Conservation (phyloP, 2,113 vertebrate species). For the Oreotrochilus melanogaster region DNA sequence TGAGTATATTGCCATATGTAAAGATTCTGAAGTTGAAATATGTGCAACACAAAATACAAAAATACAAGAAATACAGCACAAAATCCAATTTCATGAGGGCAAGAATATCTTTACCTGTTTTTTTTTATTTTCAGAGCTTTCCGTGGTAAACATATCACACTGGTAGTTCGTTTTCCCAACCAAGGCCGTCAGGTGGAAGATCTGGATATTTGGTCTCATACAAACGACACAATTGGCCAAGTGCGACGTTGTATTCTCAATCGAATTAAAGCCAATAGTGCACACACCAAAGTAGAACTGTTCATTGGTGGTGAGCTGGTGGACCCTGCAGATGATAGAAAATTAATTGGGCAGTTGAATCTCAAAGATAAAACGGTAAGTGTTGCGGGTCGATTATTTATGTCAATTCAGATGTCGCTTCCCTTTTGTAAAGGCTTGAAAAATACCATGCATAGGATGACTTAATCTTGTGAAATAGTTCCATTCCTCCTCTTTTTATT, state of each 20-base stretch:
- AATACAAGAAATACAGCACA: background rate
- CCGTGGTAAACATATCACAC: constrained; percentile 95
- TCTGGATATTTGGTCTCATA: constrained; percentile 98
- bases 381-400: background rate
- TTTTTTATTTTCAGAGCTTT: constrained; percentile 87
- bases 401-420: background rate
- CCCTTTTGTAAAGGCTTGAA: background rate
- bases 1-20: background rate
- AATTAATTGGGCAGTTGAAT: constrained; percentile 97
- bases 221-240: constrained; percentile 98
- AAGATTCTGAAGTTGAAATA: background rate
- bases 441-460: rapidly evolving
- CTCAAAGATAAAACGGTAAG: constrained; percentile 98
- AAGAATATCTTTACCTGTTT: background rate
- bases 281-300: constrained; percentile 96
- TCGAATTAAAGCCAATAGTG: constrained; percentile 96
- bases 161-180: constrained; percentile 98
- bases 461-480: background rate
- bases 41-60: background rate
- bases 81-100: background rate
- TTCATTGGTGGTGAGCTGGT: constrained; percentile 97
- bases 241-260: constrained; percentile 95
- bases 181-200: constrained; percentile 98
- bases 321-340: constrained; percentile 97
- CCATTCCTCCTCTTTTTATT: background rate